Percentiles rank a stretch among this genome's conserved stretches.
Evolutionary conservation across 2,888 invertebrate genomes (phyloP).

Genomic region (Lycaena phlaeas): DNA sequence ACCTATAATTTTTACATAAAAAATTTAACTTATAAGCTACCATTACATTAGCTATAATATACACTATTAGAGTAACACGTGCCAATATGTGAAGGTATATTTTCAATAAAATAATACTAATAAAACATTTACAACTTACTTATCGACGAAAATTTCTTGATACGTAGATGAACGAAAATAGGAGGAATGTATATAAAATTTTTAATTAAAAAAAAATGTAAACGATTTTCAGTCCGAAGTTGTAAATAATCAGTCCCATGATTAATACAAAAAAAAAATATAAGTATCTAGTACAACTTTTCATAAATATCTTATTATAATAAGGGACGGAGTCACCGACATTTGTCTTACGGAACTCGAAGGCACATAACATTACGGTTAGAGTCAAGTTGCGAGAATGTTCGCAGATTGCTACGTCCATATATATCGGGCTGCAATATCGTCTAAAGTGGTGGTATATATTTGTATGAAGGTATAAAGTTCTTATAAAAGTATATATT

Average conservation of each 20-base stretch:
- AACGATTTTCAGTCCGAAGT: background rate
- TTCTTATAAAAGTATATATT: background rate
- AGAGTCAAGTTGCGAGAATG: slow-evolving; percentile 14
- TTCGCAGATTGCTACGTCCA: slow-evolving; percentile 13
- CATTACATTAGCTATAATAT: background rate
- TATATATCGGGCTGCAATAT: background rate
- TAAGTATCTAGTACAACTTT: background rate
- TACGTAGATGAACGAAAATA: background rate
- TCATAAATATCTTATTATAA: too few relatives aligned
- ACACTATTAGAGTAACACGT: background rate
- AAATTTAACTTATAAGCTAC: background rate
- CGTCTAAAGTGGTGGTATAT: background rate
- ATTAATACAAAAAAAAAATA: slow-evolving; percentile 2
- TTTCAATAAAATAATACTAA: background rate
- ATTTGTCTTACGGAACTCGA: slow-evolving; percentile 19
- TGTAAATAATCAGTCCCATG: slow-evolving; percentile 3
- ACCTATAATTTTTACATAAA: background rate
- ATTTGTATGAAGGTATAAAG: background rate
- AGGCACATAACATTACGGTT: slow-evolving; percentile 16
- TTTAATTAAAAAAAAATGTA: background rate
- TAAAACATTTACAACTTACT: background rate
- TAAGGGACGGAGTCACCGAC: slow-evolving; percentile 16
- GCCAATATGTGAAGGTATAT: slow-evolving; percentile 1
- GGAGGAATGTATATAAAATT: background rate
- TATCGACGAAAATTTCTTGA: too few relatives aligned